These are phyloP conservation scores for Trematomus loennbergii DNA, from an alignment of 2,113 vertebrate genomes.

Conservation along the genomic window DNA sequence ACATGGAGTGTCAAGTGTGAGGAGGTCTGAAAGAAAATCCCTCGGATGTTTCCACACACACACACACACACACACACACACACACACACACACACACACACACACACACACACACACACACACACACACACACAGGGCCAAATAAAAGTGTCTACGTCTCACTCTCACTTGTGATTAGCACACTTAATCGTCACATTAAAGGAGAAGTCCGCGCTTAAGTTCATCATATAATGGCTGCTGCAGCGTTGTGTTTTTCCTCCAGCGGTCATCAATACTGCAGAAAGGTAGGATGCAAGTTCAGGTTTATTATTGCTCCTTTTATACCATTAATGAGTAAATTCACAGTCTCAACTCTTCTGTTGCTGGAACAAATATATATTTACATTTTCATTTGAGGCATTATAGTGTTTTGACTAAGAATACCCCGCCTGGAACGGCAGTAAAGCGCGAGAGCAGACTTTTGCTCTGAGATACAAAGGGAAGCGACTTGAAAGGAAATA, in stretches of 20 bases:
- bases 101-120: slow-evolving; percentile 34
- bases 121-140: background rate
- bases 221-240: slow-evolving; percentile 69
- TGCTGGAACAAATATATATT: slow-evolving; percentile 39
- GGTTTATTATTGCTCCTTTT: slow-evolving; percentile 36
- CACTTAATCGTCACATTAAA: slow-evolving; percentile 76
- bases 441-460: slow-evolving; percentile 61
- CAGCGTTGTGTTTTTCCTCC: background rate
- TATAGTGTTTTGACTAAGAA: slow-evolving; percentile 70
- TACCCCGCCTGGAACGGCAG: slow-evolving; percentile 46
- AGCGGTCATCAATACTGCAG: slow-evolving; percentile 36
- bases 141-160: slow-evolving; percentile 60
- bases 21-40: slow-evolving; percentile 81
- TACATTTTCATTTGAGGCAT: slow-evolving; percentile 63
- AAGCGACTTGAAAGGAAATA: slow-evolving; percentile 79
- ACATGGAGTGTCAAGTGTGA: slow-evolving; percentile 83
- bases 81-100: slow-evolving; percentile 67
- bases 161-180: slow-evolving; percentile 74
- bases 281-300: slow-evolving; percentile 21
- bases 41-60: slow-evolving; percentile 74
- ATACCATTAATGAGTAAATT: slow-evolving; percentile 48
- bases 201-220: slow-evolving; percentile 53
- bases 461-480: slow-evolving; percentile 77
- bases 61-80: slow-evolving; percentile 59
- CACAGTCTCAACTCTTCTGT: slow-evolving; percentile 38